Conservation (phyloP, 2,113 vertebrate species). For the Dendropsophus ebraccatus region DNA sequence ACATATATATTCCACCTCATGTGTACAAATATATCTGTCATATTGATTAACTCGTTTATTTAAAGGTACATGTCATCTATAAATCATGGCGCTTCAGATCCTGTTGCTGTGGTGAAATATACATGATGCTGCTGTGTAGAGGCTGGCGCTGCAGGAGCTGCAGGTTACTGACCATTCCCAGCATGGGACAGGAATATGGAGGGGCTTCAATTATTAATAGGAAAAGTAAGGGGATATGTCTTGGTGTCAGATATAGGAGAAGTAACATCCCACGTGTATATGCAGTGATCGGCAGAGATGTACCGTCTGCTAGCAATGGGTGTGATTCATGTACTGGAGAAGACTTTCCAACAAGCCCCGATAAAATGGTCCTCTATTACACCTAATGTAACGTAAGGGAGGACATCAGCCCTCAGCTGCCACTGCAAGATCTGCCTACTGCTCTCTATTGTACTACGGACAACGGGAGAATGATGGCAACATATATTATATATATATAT, state of each 20-base stretch:
- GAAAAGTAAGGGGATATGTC: background rate
- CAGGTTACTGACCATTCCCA: conserved; percentile 43
- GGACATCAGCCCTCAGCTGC: background rate
- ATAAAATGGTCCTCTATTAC: conserved; percentile 3
- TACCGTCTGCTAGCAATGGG: too few species aligned
- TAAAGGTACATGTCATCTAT: background rate
- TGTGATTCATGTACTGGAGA: background rate
- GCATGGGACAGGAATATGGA: background rate
- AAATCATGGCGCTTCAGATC: conserved; percentile 11
- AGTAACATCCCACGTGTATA: too few species aligned
- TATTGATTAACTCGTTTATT: background rate
- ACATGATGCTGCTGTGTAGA: conserved; percentile 2
- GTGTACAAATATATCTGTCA: background rate
- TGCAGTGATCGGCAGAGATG: too few species aligned
- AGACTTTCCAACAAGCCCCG: background rate
- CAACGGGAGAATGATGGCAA: too few species aligned
- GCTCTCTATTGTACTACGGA: too few species aligned
- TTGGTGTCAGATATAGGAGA: background rate
- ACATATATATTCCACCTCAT: background rate
- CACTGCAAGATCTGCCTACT: background rate
- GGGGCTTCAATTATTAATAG: conserved; percentile 37
- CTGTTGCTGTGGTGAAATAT: conserved; percentile 32
- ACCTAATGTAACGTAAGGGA: background rate
- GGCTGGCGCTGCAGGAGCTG: conserved; percentile 16
- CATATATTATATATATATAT: too few species aligned